phyloP scores from a whole-genome alignment of 2,888 invertebrate genomes.

The Andrena marginata region DNA sequence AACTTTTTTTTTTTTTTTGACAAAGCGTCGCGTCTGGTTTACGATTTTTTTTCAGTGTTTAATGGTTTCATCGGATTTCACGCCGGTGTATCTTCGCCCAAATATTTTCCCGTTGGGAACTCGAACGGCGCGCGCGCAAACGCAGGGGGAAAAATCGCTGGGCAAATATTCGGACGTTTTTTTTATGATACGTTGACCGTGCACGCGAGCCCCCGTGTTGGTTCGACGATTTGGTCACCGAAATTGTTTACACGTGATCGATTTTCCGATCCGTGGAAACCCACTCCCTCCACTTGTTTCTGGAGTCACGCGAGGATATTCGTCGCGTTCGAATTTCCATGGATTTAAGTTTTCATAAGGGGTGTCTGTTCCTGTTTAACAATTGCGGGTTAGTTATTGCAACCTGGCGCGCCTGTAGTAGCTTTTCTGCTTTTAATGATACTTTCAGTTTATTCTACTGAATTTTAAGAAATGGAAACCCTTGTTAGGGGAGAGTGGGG shows the following conservation, averaged over 20 bases:
- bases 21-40: slow-evolving; percentile 1
- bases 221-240: slow-evolving; percentile 16
- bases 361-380: not conserved
- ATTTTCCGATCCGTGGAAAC: slow-evolving; percentile 20
- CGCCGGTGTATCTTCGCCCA: not conserved
- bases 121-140: not conserved
- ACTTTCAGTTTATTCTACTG: no score
- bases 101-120: slow-evolving; percentile 25
- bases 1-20: not conserved
- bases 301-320: not conserved
- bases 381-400: no score
- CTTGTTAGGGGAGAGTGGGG: no score
- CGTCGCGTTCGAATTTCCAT: slow-evolving; percentile 5
- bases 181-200: slow-evolving; percentile 37
- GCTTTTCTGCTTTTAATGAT: no score
- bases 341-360: not conserved
- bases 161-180: slow-evolving; percentile 14
- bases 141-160: slow-evolving; percentile 2
- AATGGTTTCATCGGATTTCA: slow-evolving; percentile 20
- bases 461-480: no score
- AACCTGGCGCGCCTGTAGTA: no score
- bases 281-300: not conserved
- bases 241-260: slow-evolving; percentile 44
- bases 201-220: not conserved
- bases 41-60: not conserved